Evolutionary conservation across 2,888 invertebrate genomes (phyloP).

Genomic region (Cetonia aurata): DNA sequence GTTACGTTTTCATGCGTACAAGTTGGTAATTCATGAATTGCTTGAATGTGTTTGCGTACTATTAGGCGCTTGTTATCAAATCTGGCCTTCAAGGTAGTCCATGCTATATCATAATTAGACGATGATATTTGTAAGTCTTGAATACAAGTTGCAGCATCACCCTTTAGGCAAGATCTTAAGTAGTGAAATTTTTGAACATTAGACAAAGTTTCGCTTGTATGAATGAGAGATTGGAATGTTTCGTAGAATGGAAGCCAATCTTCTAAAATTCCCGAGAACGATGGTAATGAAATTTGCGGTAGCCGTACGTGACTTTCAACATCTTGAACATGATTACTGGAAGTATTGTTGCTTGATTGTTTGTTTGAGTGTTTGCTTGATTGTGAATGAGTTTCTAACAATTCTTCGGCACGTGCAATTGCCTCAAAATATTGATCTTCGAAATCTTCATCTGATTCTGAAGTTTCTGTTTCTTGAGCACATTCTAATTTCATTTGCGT

Average conservation of each 20-base stretch:
- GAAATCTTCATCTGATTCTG: too few species aligned
- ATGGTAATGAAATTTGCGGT: too few species aligned
- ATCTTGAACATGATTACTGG: too few species aligned
- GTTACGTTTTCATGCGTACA: neutral
- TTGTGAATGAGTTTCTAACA: too few species aligned
- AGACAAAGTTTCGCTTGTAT: conserved; percentile 41
- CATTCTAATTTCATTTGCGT: too few species aligned
- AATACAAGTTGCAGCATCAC: conserved; percentile 45
- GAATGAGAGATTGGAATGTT: conserved; percentile 48
- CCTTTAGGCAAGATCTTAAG: conserved; percentile 45
- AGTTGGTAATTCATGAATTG: conserved; percentile 40
- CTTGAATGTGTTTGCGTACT: conserved; percentile 46
- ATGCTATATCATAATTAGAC: conserved; percentile 50
- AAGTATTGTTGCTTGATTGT: too few species aligned
- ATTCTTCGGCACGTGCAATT: too few species aligned
- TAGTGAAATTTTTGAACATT: conserved; percentile 49
- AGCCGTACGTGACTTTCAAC: too few species aligned
- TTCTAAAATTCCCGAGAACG: conserved; percentile 46
- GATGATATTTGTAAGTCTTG: conserved; percentile 40
- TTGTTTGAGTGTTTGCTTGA: too few species aligned
- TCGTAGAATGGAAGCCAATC: conserved; percentile 48
- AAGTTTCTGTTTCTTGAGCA: too few species aligned
- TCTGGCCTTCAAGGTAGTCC: conserved; percentile 49
- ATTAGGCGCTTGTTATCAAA: conserved; percentile 45
- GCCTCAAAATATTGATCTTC: too few species aligned